Base-by-base conservation (phyloP, 2,888 invertebrate genomes). In the Microchrysa polita region DNA sequence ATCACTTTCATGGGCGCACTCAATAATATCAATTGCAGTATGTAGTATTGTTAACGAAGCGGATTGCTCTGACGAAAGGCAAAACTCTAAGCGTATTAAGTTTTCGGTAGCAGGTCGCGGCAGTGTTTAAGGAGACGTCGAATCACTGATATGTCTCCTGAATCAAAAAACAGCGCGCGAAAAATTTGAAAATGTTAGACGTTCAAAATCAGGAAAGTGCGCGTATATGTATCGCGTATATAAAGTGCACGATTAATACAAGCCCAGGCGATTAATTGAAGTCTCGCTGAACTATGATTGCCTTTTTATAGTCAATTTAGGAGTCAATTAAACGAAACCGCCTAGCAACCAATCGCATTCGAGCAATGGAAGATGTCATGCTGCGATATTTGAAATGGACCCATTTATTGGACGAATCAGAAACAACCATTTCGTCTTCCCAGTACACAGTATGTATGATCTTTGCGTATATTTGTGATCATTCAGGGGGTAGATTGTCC, bases 271-370 rank as follows among this genome's bases (percentile, higher is more conserved):
- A 83, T 84, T 84, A 84, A 84, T 84, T 84, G 84, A 83, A 83
- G 80, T 81, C 81, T 80, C 80, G 81, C 82, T 81, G 80, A 80
- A 79, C 81, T 87, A 87, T 84, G 88, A 91, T 86, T 93, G 93
- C 91, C 93, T 90, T 84, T 85, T 86, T 84, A 84, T 83, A 83
- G 82, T 79, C 83, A 83, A 82, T 82, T 82, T 83, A 81, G 78
- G 67, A 76, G 74, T 78, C 79, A 80, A 80, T 79, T 79, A 80
- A 78, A 79, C 77, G 79, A 77, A 74, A 77, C 78, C 75, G 76
- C 77, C 61, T 74, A 74, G 75, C 77, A 76, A 79, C 85, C 84
- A 85, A 85, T 85, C 82, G 79, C 77, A 78, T 74, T 53, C 53
- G 76, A 80, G 81, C 79, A 80, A 82, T 83, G 83, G 82, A 81